Base-by-base conservation (phyloP, 2,113 vertebrate genomes). In the Colistium nudipinnis region DNA sequence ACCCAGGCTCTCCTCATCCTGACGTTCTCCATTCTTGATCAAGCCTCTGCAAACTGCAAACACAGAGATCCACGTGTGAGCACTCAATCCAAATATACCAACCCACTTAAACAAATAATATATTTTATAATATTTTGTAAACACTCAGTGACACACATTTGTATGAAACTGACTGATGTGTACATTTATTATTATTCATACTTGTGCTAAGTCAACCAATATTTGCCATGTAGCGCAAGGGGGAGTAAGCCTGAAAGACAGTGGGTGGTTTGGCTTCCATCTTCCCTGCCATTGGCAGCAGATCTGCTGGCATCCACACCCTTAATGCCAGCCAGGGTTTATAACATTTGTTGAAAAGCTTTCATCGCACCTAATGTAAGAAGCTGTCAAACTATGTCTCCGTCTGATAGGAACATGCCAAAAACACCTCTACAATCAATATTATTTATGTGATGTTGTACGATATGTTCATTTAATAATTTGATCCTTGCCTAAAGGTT, bases 1-100 rank as follows among this genome's bases (percentile, higher is more conserved):
- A 1, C 97, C 96, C 3, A 94, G 82, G 0, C 96, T 98, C 49
- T 99, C 98, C 87, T 99, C 98, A 4, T 99, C 98, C 86, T 99
- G 98, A 10, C 96, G 93, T 75, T 99, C 98, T 6, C 97, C 98
- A 0, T 98, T 98, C 91, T 99, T 99, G 25, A 99, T 99, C 86
- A 99, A 85, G 60, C 97, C 95, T 53, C 97, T 92, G 70, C 98
- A 99, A 22, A 99, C 98, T 99, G 19, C 63, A 84, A 38, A 72
- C 4, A 86, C 20, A 71, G 13, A 73, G 7, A 69, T 6, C 38
- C 7, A 54, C 8, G 38, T 16, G 16, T 6, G 30, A 52, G 12
- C n/a, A 4, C 63, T 10, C 7, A 44, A 10, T 6, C 35, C 7
- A 11, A 7, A 36, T 36, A 36, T 36, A 36, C 7, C 35, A 36